Conservation (phyloP, 1,140 invertebrate species). For the Conus ventricosus region DNA sequence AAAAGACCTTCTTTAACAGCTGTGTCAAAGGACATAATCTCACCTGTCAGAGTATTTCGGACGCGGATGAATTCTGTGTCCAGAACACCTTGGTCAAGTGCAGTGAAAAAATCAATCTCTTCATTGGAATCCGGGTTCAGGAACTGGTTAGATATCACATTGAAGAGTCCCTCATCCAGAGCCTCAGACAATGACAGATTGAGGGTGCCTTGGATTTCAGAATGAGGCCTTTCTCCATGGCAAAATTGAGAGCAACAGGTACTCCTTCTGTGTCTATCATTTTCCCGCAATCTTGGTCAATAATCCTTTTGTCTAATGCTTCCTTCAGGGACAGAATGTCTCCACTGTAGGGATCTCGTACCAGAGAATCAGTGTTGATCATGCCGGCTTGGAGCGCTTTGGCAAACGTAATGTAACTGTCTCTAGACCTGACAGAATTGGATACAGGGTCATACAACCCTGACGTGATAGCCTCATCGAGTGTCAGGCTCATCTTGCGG, state of each 20-base stretch:
- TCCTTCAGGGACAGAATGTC: conserved; percentile 87
- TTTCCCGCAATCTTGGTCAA: conserved; percentile 84
- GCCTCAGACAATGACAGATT: conserved; percentile 90
- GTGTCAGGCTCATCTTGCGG: conserved; percentile 78
- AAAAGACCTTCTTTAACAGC: conserved; percentile 84
- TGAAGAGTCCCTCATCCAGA: conserved; percentile 87
- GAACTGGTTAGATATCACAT: conserved; percentile 84
- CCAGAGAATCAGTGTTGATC: conserved; percentile 81
- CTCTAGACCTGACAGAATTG: conserved; percentile 58
- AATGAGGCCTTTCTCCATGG: conserved; percentile 87
- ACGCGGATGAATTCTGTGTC: conserved; percentile 86
- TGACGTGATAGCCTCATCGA: conserved; percentile 88
- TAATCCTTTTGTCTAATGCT: conserved; percentile 86
- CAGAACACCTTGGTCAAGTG: conserved; percentile 84
- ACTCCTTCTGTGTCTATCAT: conserved; percentile 80
- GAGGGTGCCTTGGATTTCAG: conserved; percentile 88
- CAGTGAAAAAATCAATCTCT: conserved; percentile 80
- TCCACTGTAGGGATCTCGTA: conserved; percentile 82
- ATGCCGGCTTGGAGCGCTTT: conserved; percentile 90
- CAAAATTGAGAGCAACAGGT: conserved; percentile 89
- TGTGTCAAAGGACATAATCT: conserved; percentile 83
- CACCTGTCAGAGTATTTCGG: conserved; percentile 85
- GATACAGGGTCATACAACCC: conserved; percentile 87
- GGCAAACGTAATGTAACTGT: conserved; percentile 53
- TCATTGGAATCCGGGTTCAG: conserved; percentile 75